Evolutionary conservation across 2,888 invertebrate species (phyloP).

Genomic region (Amiota communis): DNA sequence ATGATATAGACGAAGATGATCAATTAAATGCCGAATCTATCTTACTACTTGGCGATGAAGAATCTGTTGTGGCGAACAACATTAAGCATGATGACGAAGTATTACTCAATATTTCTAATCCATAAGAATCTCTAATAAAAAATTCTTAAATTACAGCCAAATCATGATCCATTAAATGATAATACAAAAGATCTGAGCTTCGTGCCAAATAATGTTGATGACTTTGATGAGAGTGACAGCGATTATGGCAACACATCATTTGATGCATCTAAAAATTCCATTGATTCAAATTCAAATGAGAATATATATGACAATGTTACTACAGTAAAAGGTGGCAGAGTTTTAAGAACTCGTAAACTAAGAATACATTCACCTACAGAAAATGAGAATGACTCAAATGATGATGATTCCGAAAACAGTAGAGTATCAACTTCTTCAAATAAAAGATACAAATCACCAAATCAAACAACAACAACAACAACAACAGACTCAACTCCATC

Average conservation of each 20-base stretch:
- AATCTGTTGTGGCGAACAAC: background rate
- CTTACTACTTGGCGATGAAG: background rate
- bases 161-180: slow-evolving; percentile 15
- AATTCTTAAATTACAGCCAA: background rate
- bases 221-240: slow-evolving; percentile 1
- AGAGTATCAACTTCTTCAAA: background rate
- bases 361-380: background rate
- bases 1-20: background rate
- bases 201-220: background rate
- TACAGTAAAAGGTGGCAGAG: too few species aligned
- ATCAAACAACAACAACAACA: background rate
- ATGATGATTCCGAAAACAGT: background rate
- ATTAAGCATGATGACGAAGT: background rate
- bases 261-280: too few species aligned
- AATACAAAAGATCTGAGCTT: background rate
- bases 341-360: too few species aligned
- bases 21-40: background rate
- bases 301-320: too few species aligned
- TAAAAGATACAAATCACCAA: background rate
- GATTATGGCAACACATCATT: background rate
- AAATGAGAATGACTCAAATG: background rate
- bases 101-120: background rate
- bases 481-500: background rate
- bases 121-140: slow-evolving; percentile 5
- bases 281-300: too few species aligned